These are phyloP conservation scores for Parascotia fuliginaria DNA, from an alignment of 2,888 invertebrate species.

Conservation along the genomic window DNA sequence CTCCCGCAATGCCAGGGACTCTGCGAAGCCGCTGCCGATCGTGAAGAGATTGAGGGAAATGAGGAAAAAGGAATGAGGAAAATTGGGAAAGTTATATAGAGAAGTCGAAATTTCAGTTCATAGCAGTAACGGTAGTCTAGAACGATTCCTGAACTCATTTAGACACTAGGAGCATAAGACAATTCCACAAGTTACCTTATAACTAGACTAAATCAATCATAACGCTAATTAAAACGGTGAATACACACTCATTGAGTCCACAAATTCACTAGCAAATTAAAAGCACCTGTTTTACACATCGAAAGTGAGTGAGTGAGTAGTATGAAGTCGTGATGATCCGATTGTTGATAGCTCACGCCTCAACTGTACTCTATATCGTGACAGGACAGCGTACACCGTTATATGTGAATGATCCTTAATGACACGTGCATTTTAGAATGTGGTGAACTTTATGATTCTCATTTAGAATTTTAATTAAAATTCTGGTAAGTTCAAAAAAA, in stretches of 20 bases:
- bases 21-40: no score
- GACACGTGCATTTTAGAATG: background rate
- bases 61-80: no score
- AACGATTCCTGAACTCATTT: no score
- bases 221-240: background rate
- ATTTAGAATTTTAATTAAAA: no score
- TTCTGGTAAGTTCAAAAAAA: no score
- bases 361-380: conserved; percentile 22
- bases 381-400: conserved; percentile 22
- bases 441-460: background rate
- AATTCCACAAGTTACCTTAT: no score
- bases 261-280: conserved; percentile 5
- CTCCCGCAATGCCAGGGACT: no score
- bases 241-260: background rate
- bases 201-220: background rate
- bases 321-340: conserved; percentile 24
- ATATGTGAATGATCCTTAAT: conserved; percentile 10
- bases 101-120: background rate
- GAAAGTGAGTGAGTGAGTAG: conserved; percentile 7
- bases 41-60: no score
- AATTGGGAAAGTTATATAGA: no score
- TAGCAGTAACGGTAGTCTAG: no score
- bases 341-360: conserved; percentile 20
- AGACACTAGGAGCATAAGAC: no score
- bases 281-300: conserved; percentile 3